Evolutionary conservation across 2,113 vertebrate species (phyloP).

Genomic region (cat (Felis catus)): DNA sequence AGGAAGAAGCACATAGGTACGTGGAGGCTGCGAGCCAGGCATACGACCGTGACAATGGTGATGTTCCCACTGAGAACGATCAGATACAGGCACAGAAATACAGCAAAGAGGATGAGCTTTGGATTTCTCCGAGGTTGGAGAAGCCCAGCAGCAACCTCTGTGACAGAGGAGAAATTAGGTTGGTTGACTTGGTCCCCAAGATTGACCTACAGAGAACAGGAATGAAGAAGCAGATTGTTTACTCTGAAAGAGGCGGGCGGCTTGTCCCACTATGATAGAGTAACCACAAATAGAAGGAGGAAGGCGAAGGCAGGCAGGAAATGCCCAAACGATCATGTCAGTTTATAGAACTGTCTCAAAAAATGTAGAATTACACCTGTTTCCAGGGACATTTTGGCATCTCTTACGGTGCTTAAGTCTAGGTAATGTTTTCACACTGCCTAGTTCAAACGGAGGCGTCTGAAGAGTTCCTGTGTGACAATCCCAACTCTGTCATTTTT

Average conservation of each 20-base stretch:
- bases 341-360: not conserved
- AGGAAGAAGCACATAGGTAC: conserved; percentile 28
- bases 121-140: conserved; percentile 25
- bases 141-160: conserved; percentile 40
- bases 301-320: not conserved
- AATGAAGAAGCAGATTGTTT: not conserved
- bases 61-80: conserved; percentile 34
- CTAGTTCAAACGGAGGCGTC: not conserved
- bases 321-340: not conserved
- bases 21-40: not conserved
- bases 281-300: not conserved
- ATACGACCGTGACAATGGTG: not conserved
- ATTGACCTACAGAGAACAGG: not conserved
- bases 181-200: not conserved
- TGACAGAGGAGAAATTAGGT: conserved; percentile 10
- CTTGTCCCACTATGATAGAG: not conserved
- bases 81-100: conserved; percentile 15
- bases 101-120: not conserved
- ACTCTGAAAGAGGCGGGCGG: not conserved
- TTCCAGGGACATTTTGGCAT: not conserved
- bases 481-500: not conserved
- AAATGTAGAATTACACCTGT: not conserved
- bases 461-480: not conserved
- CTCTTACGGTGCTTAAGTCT: not conserved
- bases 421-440: not conserved